Conservation (phyloP, 2,888 invertebrate genomes). For the Salpingus planirostris region DNA sequence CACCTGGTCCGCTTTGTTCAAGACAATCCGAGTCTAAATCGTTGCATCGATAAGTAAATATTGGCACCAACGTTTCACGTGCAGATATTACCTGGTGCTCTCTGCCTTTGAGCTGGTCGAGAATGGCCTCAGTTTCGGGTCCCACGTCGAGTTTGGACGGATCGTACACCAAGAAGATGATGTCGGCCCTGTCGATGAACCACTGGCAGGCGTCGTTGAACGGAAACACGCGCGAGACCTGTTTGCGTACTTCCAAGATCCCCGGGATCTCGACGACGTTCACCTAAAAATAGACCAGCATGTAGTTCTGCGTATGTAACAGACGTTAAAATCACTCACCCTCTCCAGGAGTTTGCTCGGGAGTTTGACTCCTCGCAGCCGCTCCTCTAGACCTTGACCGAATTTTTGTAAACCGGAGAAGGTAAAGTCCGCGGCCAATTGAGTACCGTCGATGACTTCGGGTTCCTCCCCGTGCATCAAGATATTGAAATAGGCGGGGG, state of each 20-base stretch:
- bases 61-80: background rate
- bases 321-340: too few relatives aligned
- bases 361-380: conserved; percentile 71
- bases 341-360: conserved; percentile 80
- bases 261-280: conserved; percentile 95
- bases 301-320: too few relatives aligned
- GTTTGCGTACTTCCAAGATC: conserved; percentile 87
- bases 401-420: conserved; percentile 92
- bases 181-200: conserved; percentile 94
- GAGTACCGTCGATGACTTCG: conserved; percentile 82
- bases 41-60: too few relatives aligned
- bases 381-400: conserved; percentile 86
- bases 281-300: conserved; percentile 52
- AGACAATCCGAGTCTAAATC: conserved; percentile 82
- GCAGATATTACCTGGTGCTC: conserved; percentile 82
- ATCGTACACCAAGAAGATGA: conserved; percentile 92
- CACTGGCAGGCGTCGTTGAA: conserved; percentile 95
- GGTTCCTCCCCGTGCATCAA: conserved; percentile 81
- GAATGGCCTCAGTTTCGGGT: conserved; percentile 87
- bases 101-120: conserved; percentile 89
- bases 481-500: conserved; percentile 87
- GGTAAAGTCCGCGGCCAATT: conserved; percentile 90
- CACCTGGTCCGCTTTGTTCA: conserved; percentile 91
- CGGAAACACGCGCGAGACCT: conserved; percentile 85
- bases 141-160: conserved; percentile 93